Percentiles rank a stretch among this genome's conserved stretches.
Evolutionary conservation across 2,888 invertebrate genomes (phyloP).

Genomic region (Zonitis immaculata): DNA sequence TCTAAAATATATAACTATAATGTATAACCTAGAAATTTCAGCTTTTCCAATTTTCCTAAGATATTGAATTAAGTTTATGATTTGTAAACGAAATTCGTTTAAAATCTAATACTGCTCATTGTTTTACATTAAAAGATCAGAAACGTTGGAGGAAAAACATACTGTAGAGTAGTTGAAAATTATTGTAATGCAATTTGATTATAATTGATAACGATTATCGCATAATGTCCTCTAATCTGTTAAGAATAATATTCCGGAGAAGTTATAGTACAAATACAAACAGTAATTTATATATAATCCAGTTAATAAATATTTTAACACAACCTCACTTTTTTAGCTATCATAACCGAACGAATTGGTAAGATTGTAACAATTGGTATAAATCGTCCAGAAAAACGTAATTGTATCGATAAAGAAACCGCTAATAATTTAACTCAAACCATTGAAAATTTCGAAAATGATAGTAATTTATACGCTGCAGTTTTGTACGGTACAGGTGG

Average conservation of each 20-base stretch:
- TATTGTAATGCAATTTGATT: too few relatives aligned
- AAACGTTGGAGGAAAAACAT: too few relatives aligned
- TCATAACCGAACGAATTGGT: conserved; percentile 57
- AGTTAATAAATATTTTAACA: neutral
- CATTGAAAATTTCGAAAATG: conserved; percentile 74
- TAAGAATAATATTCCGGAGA: neutral
- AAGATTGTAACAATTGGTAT: conserved; percentile 76
- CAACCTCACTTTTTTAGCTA: conserved; percentile 22
- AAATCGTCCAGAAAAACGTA: conserved; percentile 77
- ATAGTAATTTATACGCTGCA: conserved; percentile 63
- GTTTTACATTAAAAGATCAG: too few relatives aligned
- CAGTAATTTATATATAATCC: neutral
- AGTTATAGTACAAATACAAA: neutral
- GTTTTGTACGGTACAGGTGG: conserved; percentile 90
- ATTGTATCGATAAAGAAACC: conserved; percentile 72
- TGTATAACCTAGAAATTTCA: too few relatives aligned
- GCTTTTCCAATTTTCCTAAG: too few relatives aligned
- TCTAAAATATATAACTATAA: too few relatives aligned
- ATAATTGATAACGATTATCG: too few relatives aligned
- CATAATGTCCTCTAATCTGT: neutral
- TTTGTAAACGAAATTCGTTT: too few relatives aligned
- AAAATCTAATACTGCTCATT: too few relatives aligned
- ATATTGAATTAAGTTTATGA: too few relatives aligned
- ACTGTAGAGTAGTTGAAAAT: too few relatives aligned
- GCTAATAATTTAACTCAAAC: conserved; percentile 65